Base-by-base conservation (phyloP, 1,140 invertebrate genomes). In the Amyelois transitella region DNA sequence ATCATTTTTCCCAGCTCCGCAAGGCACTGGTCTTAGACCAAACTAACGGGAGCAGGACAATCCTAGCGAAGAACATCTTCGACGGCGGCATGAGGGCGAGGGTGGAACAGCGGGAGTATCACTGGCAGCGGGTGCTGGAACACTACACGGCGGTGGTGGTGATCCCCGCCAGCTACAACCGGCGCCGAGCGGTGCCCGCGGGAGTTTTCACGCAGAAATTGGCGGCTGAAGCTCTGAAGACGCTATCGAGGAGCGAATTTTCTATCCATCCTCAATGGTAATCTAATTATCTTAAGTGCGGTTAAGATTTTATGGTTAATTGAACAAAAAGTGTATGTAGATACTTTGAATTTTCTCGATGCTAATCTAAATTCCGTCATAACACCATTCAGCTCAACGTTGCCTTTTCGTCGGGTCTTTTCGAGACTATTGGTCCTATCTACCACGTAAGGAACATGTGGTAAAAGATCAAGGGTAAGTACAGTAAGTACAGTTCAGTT, bases 261-360 rank as follows among this genome's bases (percentile, higher is more conserved):
- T 67, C 70, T 0, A 64, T 86, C 5, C 76, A 88, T 54, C 85
- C 82, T 8, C 76, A 86, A 43, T 88, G 85, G 85, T 87, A 65
- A 66, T 54, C 48, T 17, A 7, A 51, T 10, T 43, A 1, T 10
- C 7, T 8, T 25, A 10, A n/a, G n/a, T n/a, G n/a, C n/a, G n/a
- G n/a, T n/a, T n/a, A n/a, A n/a, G n/a, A n/a, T n/a, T n/a, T n/a
- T n/a, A n/a, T n/a, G n/a, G n/a, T n/a, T n/a, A n/a, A n/a, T n/a
- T n/a, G n/a, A n/a, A n/a, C n/a, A n/a, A n/a, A n/a, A n/a, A n/a
- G n/a, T n/a, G n/a, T n/a, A n/a, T n/a, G n/a, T n/a, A n/a, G n/a
- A n/a, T n/a, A n/a, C n/a, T n/a, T n/a, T n/a, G n/a, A n/a, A n/a
- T n/a, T n/a, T n/a, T n/a, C n/a, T n/a, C n/a, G n/a, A n/a, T n/a